Evolutionary conservation across 2,888 invertebrate species (phyloP).

Genomic region (Cryptus armator): DNA sequence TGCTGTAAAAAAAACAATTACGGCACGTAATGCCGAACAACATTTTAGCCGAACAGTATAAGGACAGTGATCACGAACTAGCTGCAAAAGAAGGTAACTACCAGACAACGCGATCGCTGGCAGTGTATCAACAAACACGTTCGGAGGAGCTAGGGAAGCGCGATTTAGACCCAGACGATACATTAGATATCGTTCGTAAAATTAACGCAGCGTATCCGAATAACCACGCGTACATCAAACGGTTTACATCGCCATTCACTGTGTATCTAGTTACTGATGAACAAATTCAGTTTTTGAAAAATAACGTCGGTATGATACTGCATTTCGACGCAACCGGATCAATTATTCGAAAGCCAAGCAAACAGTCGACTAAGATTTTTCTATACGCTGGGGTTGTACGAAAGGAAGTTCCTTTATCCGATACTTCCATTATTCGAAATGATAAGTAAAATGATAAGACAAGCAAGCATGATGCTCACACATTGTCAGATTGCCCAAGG

Average conservation of each 20-base stretch:
- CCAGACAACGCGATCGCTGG: slow-evolving; percentile 18
- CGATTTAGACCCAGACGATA: slow-evolving; percentile 33
- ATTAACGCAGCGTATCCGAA: background rate
- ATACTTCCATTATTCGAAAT: slow-evolving; percentile 31
- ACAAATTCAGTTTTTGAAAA: slow-evolving; percentile 35
- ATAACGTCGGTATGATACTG: slow-evolving; percentile 7
- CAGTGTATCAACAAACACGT: slow-evolving; percentile 34
- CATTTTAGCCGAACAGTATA: slow-evolving; percentile 2
- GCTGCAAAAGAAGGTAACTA: slow-evolving; percentile 30
- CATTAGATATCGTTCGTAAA: slow-evolving; percentile 24
- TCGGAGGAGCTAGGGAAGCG: slow-evolving; percentile 19
- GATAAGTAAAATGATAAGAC: no score
- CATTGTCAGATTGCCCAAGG: slow-evolving; percentile 7
- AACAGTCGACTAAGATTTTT: background rate
- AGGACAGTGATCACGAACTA: slow-evolving; percentile 1
- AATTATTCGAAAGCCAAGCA: background rate
- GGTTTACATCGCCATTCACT: slow-evolving; percentile 19
- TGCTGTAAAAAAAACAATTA: background rate
- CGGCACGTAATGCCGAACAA: slow-evolving; percentile 29
- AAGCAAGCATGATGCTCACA: slow-evolving; percentile 25
- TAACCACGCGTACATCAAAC: slow-evolving; percentile 23
- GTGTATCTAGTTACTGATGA: slow-evolving; percentile 35
- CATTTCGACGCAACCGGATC: slow-evolving; percentile 26
- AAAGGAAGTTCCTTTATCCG: slow-evolving; percentile 33
- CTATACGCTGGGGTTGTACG: slow-evolving; percentile 9